A percentile compares a stretch with the other conserved stretches of the same genome.
Conservation (phyloP, 2,797 vertebrate genomes). For the Dallia pectoralis region DNA sequence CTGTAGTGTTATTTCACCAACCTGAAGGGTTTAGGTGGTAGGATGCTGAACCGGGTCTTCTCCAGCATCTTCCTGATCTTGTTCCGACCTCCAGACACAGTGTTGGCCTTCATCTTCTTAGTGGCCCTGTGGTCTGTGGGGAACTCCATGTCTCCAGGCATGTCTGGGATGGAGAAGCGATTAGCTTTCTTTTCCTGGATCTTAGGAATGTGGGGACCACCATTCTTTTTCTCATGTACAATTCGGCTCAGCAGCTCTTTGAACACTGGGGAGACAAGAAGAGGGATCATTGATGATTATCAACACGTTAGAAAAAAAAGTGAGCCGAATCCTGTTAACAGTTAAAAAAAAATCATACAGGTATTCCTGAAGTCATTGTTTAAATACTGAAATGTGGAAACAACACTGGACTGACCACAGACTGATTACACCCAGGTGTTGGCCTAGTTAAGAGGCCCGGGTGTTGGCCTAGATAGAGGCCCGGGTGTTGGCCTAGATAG, state of each 20-base stretch:
- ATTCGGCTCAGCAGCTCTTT: constrained; percentile 92
- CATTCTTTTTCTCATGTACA: constrained; percentile 87
- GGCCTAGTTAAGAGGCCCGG: too few relatives aligned
- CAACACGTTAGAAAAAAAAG: too few relatives aligned
- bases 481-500: too few relatives aligned
- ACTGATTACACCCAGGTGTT: too few relatives aligned
- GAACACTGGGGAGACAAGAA: constrained; percentile 77
- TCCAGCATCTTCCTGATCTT: constrained; percentile 96
- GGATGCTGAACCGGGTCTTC: constrained; percentile 95
- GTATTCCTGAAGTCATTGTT: too few relatives aligned
- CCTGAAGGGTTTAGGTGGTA: constrained; percentile 88
- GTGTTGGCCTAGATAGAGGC: too few relatives aligned
- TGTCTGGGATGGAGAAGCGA: constrained; percentile 92
- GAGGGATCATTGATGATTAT: too few relatives aligned
- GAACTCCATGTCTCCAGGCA: constrained; percentile 91
- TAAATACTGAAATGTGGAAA: too few relatives aligned
- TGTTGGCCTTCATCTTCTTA: constrained; percentile 96
- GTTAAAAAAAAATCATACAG: neutral
- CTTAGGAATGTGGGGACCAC: constrained; percentile 91
- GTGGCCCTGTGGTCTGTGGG: constrained; percentile 86
- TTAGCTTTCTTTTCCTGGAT: constrained; percentile 96
- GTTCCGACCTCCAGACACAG: constrained; percentile 93
- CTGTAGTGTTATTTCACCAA: neutral
- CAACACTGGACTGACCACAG: too few relatives aligned
- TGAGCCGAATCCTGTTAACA: too few relatives aligned